Base-by-base conservation (phyloP, 2,113 vertebrate species). In the Mesocricetus auratus region DNA sequence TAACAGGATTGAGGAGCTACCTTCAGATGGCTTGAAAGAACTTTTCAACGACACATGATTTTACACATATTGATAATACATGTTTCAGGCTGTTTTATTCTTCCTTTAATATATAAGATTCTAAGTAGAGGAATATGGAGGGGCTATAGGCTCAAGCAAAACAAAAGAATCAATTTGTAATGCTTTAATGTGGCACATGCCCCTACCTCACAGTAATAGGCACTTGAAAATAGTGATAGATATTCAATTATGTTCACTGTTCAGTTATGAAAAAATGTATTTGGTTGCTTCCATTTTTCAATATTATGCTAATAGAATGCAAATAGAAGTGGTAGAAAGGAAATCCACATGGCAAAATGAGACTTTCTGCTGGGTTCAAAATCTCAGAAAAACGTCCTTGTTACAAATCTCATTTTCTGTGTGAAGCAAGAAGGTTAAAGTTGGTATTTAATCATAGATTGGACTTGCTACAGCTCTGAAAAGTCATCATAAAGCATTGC, bases 381-480 rank as follows among this genome's bases (percentile, higher is more conserved):
- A 96, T 79, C 87, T 95, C 26, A 86, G 82, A 95, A 95, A 93
- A 95, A 96, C 95, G 93, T 50, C 73, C 97, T 47, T 5, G 7
- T 73, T 77, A 97, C 69, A 96, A 98, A 96, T 98, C 87, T 91
- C 86, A 97, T 95, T 98, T 97, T 95, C 58, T 81, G 24, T 92
- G 39, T 94, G 94, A 96, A 53, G 69, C 74, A 93, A 96, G 89
- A 93, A 96, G 69, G 91, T 96, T 88, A 97, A 97, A 97, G 95
- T 95, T 91, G 94, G 9, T 94, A 93, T 97, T 98, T 98, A 97
- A 96, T 97, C 71, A 78, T 79, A 56, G 91, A 75, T 97, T 97
- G 96, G 94, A 95, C 81, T 97, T 97, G 94, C 82, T 96, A 33
- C 21, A n/a, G 75, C 88, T 95, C 93, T 24, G 16, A 10, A 75